Evolutionary conservation across 2,888 invertebrate species (phyloP), one percentile per base, ranked within the genome.

Genomic region (Seira sanloemensis): DNA sequence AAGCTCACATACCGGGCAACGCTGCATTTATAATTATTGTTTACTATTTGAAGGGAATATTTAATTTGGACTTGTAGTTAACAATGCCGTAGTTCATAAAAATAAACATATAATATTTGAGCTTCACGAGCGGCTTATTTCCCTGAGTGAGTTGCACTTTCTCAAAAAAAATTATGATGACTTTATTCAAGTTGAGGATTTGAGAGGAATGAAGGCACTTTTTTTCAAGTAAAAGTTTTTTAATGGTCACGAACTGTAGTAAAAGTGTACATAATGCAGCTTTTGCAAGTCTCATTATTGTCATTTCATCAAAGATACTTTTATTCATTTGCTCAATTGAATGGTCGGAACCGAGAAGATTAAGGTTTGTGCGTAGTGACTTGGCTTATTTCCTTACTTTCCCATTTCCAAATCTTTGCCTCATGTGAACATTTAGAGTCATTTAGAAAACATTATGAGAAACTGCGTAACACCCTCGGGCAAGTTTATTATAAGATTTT

Each of bases 211-310:
- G 68, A 12, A 73, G 23, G 46, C 23, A 73, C n/a, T n/a, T n/a
- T n/a, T n/a, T n/a, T 58, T 5, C 58, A 58, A 24, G 23, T 46
- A 50, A 71, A 73, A 46, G 54, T 54, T 58, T 73, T 62, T 54
- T 71, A 79, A 73, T 79, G 73, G 54, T 79, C 79, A 73, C 79
- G 79, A 79, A 71, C 21, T 19, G 16, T 23, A 19, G 69, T 50
- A 46, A 72, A 78, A 78, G 71, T 62, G 69, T 72, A 24, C 46
- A 50, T 72, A 73, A 66, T 73, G 27, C 25, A 25, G 18, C 74
- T 65, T 66, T 73, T 79, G 26, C 66, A 62, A 21, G 72, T 50
- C 27, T 79, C 19, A 73, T 72, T 66, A 46, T 71, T 26, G 58
- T 58, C 58, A 58, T 58, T 58, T 58, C 58, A 58, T 58, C 58